Percentiles rank a stretch among this genome's conserved stretches.
These are phyloP conservation scores for Phoeniculus purpureus DNA, from an alignment of 2,797 vertebrate genomes.

Conservation along the genomic window DNA sequence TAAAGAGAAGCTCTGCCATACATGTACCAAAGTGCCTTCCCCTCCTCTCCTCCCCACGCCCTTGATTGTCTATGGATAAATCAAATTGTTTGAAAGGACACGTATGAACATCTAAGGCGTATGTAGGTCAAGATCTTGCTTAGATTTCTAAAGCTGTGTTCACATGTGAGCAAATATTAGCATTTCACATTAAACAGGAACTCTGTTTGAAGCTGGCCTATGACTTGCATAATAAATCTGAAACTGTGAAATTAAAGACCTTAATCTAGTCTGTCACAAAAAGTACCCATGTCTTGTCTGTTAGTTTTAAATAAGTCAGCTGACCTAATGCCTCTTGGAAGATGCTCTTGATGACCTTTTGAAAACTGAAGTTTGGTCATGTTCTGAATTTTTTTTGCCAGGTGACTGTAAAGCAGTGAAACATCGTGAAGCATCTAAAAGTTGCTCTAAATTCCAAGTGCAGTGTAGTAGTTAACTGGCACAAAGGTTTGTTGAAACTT, in stretches of 20 bases:
- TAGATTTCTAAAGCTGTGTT: background rate
- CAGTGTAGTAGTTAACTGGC: background rate
- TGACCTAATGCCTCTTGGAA: background rate
- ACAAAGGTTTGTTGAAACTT: background rate
- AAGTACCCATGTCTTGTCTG: background rate
- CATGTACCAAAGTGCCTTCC: background rate
- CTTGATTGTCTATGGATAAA: background rate
- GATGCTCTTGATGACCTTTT: background rate
- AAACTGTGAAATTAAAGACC: background rate
- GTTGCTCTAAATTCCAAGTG: background rate
- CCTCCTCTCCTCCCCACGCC: too few species aligned
- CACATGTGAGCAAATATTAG: background rate
- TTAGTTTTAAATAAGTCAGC: background rate
- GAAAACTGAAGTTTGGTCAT: background rate
- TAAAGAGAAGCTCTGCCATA: background rate
- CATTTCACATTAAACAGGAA: background rate
- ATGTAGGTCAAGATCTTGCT: background rate
- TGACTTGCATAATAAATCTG: background rate
- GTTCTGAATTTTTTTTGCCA: background rate
- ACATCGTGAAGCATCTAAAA: background rate
- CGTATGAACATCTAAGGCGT: background rate
- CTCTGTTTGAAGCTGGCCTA: background rate
- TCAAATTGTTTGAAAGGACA: background rate
- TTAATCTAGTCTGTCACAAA: background rate
- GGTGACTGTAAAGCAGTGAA: background rate